Conservation (phyloP, 2,888 invertebrate species). For the Oxytorus armatus region DNA sequence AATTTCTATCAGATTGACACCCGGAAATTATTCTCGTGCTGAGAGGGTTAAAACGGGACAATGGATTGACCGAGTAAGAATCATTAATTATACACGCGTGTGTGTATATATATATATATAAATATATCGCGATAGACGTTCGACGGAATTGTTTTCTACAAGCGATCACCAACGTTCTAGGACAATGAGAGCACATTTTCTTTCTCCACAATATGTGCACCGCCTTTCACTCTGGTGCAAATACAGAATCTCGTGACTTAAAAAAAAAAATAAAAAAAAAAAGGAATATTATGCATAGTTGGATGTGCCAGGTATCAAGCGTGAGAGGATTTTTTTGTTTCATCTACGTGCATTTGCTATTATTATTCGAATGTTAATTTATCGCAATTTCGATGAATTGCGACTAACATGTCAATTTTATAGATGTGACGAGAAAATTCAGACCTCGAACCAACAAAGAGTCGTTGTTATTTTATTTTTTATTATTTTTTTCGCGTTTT, state of each 20-base stretch:
- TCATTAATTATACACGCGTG: conserved; percentile 1
- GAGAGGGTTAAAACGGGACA: not conserved
- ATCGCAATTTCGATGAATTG: conserved; percentile 7
- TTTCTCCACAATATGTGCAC: conserved; percentile 23
- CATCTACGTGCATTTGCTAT: conserved; percentile 64
- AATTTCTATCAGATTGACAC: no score
- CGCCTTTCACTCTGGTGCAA: conserved; percentile 55
- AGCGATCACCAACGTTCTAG: conserved; percentile 48
- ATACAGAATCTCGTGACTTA: conserved; percentile 56
- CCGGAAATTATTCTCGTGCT: not conserved
- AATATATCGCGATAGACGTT: conserved; percentile 9
- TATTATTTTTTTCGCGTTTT: conserved; percentile 1
- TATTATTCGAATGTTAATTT: conserved; percentile 40
- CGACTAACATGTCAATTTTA: not conserved
- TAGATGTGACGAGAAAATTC: not conserved
- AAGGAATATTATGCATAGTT: conserved; percentile 60
- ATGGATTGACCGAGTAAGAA: not conserved
- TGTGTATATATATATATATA: not conserved
- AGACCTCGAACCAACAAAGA: not conserved
- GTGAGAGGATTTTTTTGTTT: conserved; percentile 51
- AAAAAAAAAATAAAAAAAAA: conserved; percentile 52
- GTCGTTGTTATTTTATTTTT: not conserved
- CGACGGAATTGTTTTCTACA: conserved; percentile 14
- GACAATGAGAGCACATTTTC: conserved; percentile 57
- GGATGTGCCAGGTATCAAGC: conserved; percentile 67